These are phyloP conservation scores for Pleuronectes platessa DNA, from an alignment of 2,113 vertebrate species.

Conservation along the genomic window DNA sequence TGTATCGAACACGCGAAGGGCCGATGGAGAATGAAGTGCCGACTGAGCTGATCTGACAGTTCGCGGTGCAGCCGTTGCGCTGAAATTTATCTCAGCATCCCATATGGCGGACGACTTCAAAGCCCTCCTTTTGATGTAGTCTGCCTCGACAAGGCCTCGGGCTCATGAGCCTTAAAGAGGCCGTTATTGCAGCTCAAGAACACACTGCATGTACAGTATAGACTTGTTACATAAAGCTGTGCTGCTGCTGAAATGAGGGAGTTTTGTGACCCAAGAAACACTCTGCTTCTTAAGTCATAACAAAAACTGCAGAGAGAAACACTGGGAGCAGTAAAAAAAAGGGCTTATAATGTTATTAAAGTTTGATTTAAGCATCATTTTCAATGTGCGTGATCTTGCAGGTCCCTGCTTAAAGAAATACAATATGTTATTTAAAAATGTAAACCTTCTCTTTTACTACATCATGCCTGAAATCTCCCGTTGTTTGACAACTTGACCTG, in stretches of 20 bases:
- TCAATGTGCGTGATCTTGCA: background rate
- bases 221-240: conserved; percentile 31
- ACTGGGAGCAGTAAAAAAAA: background rate
- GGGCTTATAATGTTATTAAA: background rate
- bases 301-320: background rate
- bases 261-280: conserved; percentile 13
- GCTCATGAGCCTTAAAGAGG: conserved; percentile 40
- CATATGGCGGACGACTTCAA: conserved; percentile 58
- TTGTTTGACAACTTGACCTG: conserved; percentile 38
- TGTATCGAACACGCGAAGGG: conserved; percentile 26
- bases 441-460: conserved; percentile 21
- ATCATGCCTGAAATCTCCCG: background rate
- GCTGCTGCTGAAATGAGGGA: conserved; percentile 3
- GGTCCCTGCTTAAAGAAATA: background rate
- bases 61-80: background rate
- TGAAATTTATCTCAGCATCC: conserved; percentile 45
- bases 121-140: conserved; percentile 63
- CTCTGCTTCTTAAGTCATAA: conserved; percentile 27
- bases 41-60: conserved; percentile 40
- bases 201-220: conserved; percentile 18
- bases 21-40: conserved; percentile 34
- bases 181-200: conserved; percentile 12
- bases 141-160: conserved; percentile 31
- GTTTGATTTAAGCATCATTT: background rate
- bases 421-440: conserved; percentile 6